phyloP scores from a whole-genome alignment of 2,113 vertebrate species.

The Mesocricetus auratus region DNA sequence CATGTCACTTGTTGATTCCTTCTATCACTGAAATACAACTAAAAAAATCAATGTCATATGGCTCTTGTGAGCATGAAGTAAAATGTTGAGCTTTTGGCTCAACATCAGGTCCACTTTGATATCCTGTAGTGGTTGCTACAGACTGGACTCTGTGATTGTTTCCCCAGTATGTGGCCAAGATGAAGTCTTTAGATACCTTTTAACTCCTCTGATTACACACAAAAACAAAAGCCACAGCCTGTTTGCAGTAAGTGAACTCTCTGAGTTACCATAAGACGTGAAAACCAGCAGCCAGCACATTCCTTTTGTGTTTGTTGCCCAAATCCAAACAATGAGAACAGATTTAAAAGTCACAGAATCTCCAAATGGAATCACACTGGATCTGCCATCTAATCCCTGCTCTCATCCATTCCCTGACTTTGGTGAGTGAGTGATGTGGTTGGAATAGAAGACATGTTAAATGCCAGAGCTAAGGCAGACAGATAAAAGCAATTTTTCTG shows the following conservation, averaged over 20 bases:
- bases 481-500: not conserved
- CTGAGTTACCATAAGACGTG: not conserved
- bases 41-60: not conserved
- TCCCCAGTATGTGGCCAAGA: slow-evolving; percentile 29
- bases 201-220: slow-evolving; percentile 18
- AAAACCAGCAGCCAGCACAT: slow-evolving; percentile 7
- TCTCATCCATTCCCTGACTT: not conserved
- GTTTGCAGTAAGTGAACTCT: slow-evolving; percentile 4
- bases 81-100: not conserved
- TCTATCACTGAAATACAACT: slow-evolving; percentile 2
- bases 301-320: slow-evolving; percentile 22
- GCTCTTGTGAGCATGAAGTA: not conserved
- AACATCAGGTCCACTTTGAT: not conserved
- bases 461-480: not conserved
- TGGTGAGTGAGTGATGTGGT: too few relatives aligned
- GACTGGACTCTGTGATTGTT: slow-evolving; percentile 46
- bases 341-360: not conserved
- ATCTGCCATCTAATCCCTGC: not conserved
- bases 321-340: not conserved
- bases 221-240: slow-evolving; percentile 60
- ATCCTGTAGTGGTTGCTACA: not conserved
- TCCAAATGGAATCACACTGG: not conserved
- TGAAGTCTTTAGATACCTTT: slow-evolving; percentile 21
- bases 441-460: not conserved
- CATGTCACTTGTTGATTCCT: not conserved